phyloP scores from a whole-genome alignment of 2,113 vertebrate genomes.

The Nanorana parkeri region DNA sequence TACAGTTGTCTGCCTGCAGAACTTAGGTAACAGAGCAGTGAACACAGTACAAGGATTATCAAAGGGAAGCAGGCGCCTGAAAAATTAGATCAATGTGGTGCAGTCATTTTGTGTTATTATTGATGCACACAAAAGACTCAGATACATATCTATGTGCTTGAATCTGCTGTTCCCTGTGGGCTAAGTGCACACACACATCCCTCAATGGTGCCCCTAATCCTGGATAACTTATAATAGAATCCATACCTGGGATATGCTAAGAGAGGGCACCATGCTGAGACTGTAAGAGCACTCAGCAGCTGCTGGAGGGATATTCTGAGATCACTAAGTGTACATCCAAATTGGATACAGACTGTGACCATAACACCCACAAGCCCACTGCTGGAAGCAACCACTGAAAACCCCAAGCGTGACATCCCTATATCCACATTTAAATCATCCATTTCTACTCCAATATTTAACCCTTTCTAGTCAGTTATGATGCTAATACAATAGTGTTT shows the following conservation, averaged over 20 bases:
- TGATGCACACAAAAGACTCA: constrained; percentile 48
- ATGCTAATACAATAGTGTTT: no score
- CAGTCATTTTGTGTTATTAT: constrained; percentile 53
- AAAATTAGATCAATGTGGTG: constrained; percentile 52
- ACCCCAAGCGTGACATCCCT: constrained; percentile 42
- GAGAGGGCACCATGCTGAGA: constrained; percentile 52
- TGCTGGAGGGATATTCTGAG: constrained; percentile 55
- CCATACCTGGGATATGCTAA: constrained; percentile 54
- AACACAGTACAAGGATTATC: constrained; percentile 45
- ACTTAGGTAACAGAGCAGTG: constrained; percentile 27
- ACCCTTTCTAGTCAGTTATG: constrained; percentile 22
- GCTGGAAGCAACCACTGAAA: constrained; percentile 49
- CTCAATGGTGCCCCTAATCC: constrained; percentile 53
- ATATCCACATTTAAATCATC: constrained; percentile 43
- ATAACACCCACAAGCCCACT: constrained; percentile 52
- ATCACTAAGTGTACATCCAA: constrained; percentile 53
- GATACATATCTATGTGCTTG: constrained; percentile 47
- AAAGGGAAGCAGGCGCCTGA: constrained; percentile 49
- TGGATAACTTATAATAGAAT: constrained; percentile 55
- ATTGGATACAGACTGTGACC: constrained; percentile 58
- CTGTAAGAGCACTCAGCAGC: constrained; percentile 52
- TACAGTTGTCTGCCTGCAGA: constrained; percentile 35
- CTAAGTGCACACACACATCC: constrained; percentile 41
- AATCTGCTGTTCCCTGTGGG: constrained; percentile 46
- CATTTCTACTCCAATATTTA: constrained; percentile 24